Percentiles rank a stretch among this genome's conserved stretches.
phyloP scores from a whole-genome alignment of 2,113 vertebrate genomes.

The Hemicordylus capensis region DNA sequence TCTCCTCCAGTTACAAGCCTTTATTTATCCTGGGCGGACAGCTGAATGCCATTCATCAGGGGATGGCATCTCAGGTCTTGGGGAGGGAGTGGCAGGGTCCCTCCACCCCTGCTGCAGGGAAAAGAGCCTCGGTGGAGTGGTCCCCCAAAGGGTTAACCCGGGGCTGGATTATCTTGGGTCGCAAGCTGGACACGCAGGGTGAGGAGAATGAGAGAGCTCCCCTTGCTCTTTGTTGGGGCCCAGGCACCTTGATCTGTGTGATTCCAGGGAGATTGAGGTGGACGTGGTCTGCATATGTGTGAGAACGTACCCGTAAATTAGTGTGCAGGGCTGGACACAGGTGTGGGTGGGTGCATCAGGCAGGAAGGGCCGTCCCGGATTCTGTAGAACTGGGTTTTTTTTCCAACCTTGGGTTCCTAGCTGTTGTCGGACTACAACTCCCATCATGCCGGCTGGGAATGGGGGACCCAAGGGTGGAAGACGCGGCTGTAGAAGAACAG shows the following conservation, averaged over 20 bases:
- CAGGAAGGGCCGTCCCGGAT: too few species aligned
- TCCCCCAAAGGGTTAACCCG: neutral
- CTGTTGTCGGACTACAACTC: too few species aligned
- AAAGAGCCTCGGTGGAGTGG: too few species aligned
- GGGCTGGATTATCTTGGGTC: neutral
- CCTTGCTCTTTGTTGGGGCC: neutral
- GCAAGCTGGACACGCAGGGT: neutral
- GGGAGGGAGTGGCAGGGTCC: neutral
- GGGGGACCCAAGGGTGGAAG: too few species aligned
- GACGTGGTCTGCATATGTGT: neutral
- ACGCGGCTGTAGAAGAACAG: too few species aligned
- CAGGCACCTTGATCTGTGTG: neutral
- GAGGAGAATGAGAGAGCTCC: neutral
- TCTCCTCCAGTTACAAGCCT: conserved; percentile 15
- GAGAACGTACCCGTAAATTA: neutral
- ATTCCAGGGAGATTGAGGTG: too few species aligned
- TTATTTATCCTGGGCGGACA: conserved; percentile 1
- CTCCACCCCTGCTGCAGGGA: too few species aligned
- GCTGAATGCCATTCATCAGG: neutral
- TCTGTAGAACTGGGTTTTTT: too few species aligned
- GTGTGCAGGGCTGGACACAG: too few species aligned
- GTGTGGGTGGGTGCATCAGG: too few species aligned
- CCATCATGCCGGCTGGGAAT: too few species aligned
- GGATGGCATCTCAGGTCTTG: neutral
- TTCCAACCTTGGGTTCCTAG: too few species aligned